These are phyloP conservation scores for Epinotia brunnichana DNA, from an alignment of 2,888 invertebrate species.

Conservation along the genomic window DNA sequence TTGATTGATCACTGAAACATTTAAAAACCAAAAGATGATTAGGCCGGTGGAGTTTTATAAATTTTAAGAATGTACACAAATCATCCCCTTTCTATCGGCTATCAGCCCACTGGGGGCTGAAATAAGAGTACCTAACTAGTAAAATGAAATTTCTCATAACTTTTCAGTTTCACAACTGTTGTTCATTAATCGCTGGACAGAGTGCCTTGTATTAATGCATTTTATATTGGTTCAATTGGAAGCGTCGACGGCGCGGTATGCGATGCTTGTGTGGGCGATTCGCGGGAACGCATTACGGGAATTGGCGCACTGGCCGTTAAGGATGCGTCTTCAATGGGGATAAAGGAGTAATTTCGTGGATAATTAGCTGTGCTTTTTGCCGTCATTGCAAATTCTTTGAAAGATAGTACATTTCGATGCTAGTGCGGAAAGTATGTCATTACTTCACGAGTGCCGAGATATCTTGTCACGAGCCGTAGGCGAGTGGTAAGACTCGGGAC, in stretches of 20 bases:
- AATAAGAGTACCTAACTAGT: slow-evolving; percentile 16
- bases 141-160: slow-evolving; percentile 23
- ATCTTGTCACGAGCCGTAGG: too few relatives aligned
- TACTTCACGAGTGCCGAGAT: too few relatives aligned
- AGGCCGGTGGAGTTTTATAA: not conserved
- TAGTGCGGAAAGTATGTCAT: too few relatives aligned
- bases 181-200: slow-evolving; percentile 39
- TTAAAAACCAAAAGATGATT: too few relatives aligned
- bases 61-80: not conserved
- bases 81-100: not conserved
- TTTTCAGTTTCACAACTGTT: slow-evolving; percentile 32
- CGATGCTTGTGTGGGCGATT: slow-evolving; percentile 79
- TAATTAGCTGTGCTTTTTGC: slow-evolving; percentile 24
- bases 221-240: slow-evolving; percentile 84
- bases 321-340: slow-evolving; percentile 31
- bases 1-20: too few relatives aligned
- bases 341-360: slow-evolving; percentile 28
- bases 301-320: slow-evolving; percentile 62
- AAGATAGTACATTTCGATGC: too few relatives aligned
- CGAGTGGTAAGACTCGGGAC: too few relatives aligned
- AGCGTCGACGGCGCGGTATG: slow-evolving; percentile 80
- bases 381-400: not conserved
- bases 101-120: not conserved
- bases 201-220: slow-evolving; percentile 76
- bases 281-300: slow-evolving; percentile 76